Evolutionary conservation across 2,888 invertebrate species (phyloP).

Genomic region (Clostera curtula): DNA sequence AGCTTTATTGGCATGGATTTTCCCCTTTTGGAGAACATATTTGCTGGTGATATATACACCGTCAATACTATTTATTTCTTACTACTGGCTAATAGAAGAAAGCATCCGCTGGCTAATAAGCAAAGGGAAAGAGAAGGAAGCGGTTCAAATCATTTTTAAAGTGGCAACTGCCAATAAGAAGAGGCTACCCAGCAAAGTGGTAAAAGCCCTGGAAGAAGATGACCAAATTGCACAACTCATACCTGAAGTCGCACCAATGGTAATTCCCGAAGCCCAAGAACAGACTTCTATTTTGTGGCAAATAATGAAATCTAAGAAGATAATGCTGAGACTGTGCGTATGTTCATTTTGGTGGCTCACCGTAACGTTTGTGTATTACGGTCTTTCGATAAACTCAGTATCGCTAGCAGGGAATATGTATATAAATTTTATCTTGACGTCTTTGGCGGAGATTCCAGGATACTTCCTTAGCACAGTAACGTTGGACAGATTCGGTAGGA

Average conservation of each 20-base stretch:
- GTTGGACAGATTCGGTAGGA: slow-evolving; percentile 75
- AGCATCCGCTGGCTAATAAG: slow-evolving; percentile 83
- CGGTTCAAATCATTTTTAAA: slow-evolving; percentile 63
- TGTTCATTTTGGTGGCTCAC: slow-evolving; percentile 89
- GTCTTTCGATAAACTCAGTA: slow-evolving; percentile 85
- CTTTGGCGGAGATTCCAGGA: slow-evolving; percentile 78
- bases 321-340: slow-evolving; percentile 70
- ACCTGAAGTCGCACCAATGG: slow-evolving; percentile 3
- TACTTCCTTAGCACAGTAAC: slow-evolving; percentile 74
- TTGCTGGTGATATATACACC: slow-evolving; percentile 78
- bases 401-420: slow-evolving; percentile 84
- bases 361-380: slow-evolving; percentile 86
- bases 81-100: slow-evolving; percentile 78
- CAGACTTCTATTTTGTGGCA: slow-evolving; percentile 38
- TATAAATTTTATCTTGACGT: slow-evolving; percentile 82
- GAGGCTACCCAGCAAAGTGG: slow-evolving; percentile 46
- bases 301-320: slow-evolving; percentile 64
- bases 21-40: slow-evolving; percentile 79
- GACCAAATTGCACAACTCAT: slow-evolving; percentile 9
- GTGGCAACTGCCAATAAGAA: slow-evolving; percentile 61
- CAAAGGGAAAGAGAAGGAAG: slow-evolving; percentile 70
- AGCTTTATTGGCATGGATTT: slow-evolving; percentile 77
- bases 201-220: slow-evolving; percentile 27
- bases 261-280: slow-evolving; percentile 9
- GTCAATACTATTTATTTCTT: slow-evolving; percentile 75